Base-by-base conservation (phyloP, 2,797 vertebrate species). In the Protosalanx chinensis region DNA sequence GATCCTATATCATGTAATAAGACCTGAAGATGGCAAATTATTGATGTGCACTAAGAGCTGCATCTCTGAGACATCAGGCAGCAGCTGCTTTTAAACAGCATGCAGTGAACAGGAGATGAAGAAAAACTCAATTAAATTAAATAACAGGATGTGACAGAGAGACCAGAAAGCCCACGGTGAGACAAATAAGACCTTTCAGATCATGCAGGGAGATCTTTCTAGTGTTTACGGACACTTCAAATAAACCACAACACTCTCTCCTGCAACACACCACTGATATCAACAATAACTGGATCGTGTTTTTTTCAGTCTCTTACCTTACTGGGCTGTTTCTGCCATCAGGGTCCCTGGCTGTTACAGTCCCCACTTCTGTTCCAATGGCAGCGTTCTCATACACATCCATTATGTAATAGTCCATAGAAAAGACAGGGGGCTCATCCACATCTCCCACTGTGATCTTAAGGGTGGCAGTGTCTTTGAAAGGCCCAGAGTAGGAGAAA, bases 361-460 rank as follows among this genome's bases (percentile, higher is more conserved):
- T 82, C 67, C 98, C 98, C 81, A 99, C 94, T 69, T 92, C 82
- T 0, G 96, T 96, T 46, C 98, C 97, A 0, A 91, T 88, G 15
- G 90, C 92, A 0, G 94, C 85, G 71, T 98, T 98, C 89, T 99
- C 98, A 58, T 95, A 95, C 35, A 98, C 95, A 64, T 98, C 96
- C 96, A 99, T 93, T 81, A 95, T 81, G 29, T 98, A 99, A 65
- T 93, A 95, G 85, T 96, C 93, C 90, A 96, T 92, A 49, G 94
- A 93, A 82, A 98, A 99, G n/a, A 97, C 88, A 0, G 97, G 98
- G 0, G 96, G 92, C 72, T 99, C 98, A 20, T 99, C 94, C 76
- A 98, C 96, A 10, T 99, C 97, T 0, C 97, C 97, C 1, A 99
- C 95, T 2, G 96, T 96, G 85, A 99, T 94, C 86, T 97, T 98